A percentile compares a stretch with the other conserved stretches of the same genome.
These are phyloP conservation scores for Steromphala cineraria DNA, from an alignment of 2,888 invertebrate species.

Conservation along the genomic window DNA sequence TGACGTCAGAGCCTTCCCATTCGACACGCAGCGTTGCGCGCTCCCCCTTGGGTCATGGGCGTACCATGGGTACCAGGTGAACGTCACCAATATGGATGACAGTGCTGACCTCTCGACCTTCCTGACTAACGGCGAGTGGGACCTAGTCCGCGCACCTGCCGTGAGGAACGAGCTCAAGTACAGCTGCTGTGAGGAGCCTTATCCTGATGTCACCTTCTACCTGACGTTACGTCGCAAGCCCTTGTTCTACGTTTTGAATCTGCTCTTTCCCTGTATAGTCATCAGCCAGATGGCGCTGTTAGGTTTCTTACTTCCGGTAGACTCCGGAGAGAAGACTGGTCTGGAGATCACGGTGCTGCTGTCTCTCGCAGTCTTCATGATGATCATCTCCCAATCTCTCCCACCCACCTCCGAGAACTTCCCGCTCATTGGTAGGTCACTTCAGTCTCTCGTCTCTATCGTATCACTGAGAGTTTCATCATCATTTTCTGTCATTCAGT, in stretches of 20 bases:
- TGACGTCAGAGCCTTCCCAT: slow-evolving; percentile 77
- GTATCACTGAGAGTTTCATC: too few species aligned
- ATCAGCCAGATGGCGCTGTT: slow-evolving; percentile 48
- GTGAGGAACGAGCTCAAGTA: slow-evolving; percentile 42
- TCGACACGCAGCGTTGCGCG: slow-evolving; percentile 76
- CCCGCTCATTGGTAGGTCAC: slow-evolving; percentile 64
- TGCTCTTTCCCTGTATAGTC: slow-evolving; percentile 61
- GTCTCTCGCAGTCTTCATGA: slow-evolving; percentile 68
- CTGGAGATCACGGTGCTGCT: slow-evolving; percentile 69
- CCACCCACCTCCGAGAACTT: slow-evolving; percentile 70
- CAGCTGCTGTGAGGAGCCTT: slow-evolving; percentile 56
- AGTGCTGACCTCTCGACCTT: slow-evolving; percentile 43
- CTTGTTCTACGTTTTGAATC: slow-evolving; percentile 58
- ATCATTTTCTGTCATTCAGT: too few species aligned
- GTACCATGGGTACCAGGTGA: slow-evolving; percentile 45
- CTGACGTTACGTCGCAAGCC: slow-evolving; percentile 47
- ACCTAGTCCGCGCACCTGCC: slow-evolving; percentile 44
- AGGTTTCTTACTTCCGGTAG: slow-evolving; percentile 60
- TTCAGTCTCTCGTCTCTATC: too few species aligned
- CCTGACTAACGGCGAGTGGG: slow-evolving; percentile 60
- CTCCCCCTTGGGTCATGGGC: slow-evolving; percentile 50
- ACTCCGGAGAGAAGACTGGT: slow-evolving; percentile 66
- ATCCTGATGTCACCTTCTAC: slow-evolving; percentile 61
- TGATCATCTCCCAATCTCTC: slow-evolving; percentile 68
- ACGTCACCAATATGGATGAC: slow-evolving; percentile 20